Evolutionary conservation across 1,140 invertebrate species (phyloP), one percentile per base, ranked within the genome.

Genomic region (Zaprionus kolodkinae): DNA sequence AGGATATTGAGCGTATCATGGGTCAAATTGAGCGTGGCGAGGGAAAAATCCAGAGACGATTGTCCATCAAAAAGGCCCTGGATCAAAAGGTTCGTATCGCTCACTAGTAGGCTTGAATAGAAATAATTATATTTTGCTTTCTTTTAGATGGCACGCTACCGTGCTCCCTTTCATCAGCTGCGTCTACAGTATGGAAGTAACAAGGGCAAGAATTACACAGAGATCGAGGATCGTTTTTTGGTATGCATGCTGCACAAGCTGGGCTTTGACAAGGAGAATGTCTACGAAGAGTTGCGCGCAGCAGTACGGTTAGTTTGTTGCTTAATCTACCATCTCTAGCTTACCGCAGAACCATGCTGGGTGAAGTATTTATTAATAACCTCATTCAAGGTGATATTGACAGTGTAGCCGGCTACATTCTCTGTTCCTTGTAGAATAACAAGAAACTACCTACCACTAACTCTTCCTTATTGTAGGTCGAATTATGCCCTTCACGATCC

Each of bases 181-280:
- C 94, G 99, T 83, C 97, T 99, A 79, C 96, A 98, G 4, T 99
- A 99, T 92, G 99, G 96, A 6, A 99, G 98, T 0, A 99, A 99
- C 92, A 99, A 99, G 93, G 99, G 99, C 2, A 99, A 99, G 93
- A 99, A 99, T 94, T 99, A 99, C 93, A 99, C 98, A 9, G 99
- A 99, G 93, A 99, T 99, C 90, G 99, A 99, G 92, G 99, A 99
- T 92, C 93, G 99, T 60, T 99, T 99, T 92, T 93, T 99, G 15
- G 97, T 99, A 12, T 99, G 99, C 93, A 99, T 99, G 98, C 93
- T 99, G 33, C 99, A 99, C 91, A 99, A 99, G 92, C 94, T 99
- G 7, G 99, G 99, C 1, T 99, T 99, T 87, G 99, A 99, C 91
- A 98, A 99, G 88, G 99, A 99, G 93, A 99, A 99, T 93, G 99